Evolutionary conservation across 1,140 invertebrate species (phyloP).

Genomic region (Ectropis grisescens): DNA sequence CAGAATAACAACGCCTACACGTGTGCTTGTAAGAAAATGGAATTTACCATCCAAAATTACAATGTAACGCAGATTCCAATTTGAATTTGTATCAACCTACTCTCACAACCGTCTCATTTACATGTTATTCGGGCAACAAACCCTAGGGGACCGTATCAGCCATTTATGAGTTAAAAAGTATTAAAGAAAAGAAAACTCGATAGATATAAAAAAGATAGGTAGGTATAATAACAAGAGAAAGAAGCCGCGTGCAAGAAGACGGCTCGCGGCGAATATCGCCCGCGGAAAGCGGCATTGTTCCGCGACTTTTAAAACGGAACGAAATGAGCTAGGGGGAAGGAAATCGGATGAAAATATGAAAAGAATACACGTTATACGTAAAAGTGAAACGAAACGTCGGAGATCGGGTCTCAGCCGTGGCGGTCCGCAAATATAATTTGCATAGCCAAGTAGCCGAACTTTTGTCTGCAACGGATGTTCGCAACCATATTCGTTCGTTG

Average conservation of each 20-base stretch:
- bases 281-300: constrained; percentile 63
- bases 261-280: constrained; percentile 59
- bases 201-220: constrained; percentile 59
- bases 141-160: constrained; percentile 59
- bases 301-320: constrained; percentile 65
- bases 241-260: constrained; percentile 59
- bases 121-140: constrained; percentile 62
- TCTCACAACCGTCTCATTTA: constrained; percentile 59
- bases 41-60: background rate
- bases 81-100: constrained; percentile 32
- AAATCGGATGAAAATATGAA: constrained; percentile 71
- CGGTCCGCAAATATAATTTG: constrained; percentile 70
- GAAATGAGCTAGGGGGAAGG: constrained; percentile 65
- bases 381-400: constrained; percentile 59
- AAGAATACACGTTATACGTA: constrained; percentile 62
- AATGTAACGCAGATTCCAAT: constrained; percentile 19
- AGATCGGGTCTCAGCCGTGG: constrained; percentile 53
- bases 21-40: too few species aligned
- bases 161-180: constrained; percentile 67
- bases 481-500: constrained; percentile 66
- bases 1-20: too few species aligned
- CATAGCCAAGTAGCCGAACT: constrained; percentile 67
- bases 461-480: constrained; percentile 66
- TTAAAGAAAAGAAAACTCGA: constrained; percentile 64
- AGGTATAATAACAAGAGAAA: constrained; percentile 59